Evolutionary conservation across 2,888 invertebrate genomes (phyloP).

Genomic region (Xanthia icteritia): DNA sequence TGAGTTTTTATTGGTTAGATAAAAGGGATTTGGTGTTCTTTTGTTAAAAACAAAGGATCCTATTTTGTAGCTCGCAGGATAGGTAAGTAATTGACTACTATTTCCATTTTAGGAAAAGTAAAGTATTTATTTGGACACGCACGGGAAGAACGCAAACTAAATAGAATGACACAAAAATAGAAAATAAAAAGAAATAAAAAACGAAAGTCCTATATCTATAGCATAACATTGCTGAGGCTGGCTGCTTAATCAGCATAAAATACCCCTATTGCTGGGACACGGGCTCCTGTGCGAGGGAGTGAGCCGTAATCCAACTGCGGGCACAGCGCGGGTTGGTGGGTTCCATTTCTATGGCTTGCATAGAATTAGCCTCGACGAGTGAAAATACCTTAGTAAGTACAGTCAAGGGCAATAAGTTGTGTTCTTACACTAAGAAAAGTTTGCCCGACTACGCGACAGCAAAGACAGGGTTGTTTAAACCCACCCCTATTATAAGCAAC

Average conservation of each 20-base stretch:
- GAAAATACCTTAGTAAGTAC: neutral
- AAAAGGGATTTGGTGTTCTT: constrained; percentile 10
- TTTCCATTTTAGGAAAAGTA: neutral
- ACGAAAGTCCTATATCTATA: neutral
- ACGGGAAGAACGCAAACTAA: neutral
- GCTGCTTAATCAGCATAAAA: too few relatives aligned
- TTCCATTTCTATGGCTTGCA: neutral
- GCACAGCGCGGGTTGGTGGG: too few relatives aligned
- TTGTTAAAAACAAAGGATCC: neutral
- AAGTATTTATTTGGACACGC: neutral
- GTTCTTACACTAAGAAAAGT: neutral
- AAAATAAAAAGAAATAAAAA: too few relatives aligned
- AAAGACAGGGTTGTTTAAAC: too few relatives aligned
- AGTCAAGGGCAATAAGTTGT: neutral
- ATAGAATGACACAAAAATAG: neutral
- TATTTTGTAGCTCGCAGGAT: neutral
- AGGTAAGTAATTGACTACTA: neutral
- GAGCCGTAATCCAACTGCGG: too few relatives aligned
- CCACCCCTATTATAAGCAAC: too few relatives aligned
- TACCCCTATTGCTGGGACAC: neutral
- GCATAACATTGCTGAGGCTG: too few relatives aligned
- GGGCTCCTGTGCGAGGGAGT: too few relatives aligned
- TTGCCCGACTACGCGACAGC: neutral
- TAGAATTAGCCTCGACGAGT: neutral
- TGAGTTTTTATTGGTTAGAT: constrained; percentile 29